These are phyloP conservation scores for Girardinichthys multiradiatus DNA, from an alignment of 2,113 vertebrate species.

Conservation along the genomic window DNA sequence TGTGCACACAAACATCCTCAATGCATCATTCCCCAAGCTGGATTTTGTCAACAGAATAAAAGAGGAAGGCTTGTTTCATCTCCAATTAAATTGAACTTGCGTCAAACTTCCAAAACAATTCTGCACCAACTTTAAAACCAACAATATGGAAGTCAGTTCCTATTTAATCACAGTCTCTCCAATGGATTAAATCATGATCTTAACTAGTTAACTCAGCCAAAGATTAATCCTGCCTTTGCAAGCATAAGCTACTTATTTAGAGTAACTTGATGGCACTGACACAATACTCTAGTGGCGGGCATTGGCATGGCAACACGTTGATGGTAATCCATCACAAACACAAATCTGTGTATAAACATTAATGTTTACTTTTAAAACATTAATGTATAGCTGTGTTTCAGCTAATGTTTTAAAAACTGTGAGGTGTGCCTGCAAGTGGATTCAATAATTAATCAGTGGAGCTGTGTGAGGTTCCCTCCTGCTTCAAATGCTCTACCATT, in stretches of 20 bases:
- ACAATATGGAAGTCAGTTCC: slow-evolving; percentile 23
- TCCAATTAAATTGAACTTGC: background rate
- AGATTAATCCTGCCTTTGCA: slow-evolving; percentile 53
- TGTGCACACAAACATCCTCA: background rate
- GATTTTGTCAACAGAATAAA: background rate
- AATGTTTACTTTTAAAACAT: too few relatives aligned
- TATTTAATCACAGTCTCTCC: slow-evolving; percentile 42
- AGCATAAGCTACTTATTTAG: slow-evolving; percentile 28
- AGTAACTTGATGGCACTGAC: slow-evolving; percentile 11
- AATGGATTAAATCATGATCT: slow-evolving; percentile 52
- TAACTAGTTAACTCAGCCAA: slow-evolving; percentile 46
- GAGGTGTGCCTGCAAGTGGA: too few relatives aligned
- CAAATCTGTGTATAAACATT: too few relatives aligned
- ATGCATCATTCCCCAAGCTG: background rate
- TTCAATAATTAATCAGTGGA: too few relatives aligned
- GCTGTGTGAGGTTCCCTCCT: too few relatives aligned
- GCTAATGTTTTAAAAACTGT: too few relatives aligned
- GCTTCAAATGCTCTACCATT: too few relatives aligned
- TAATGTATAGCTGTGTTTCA: too few relatives aligned
- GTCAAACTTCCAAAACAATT: slow-evolving; percentile 7
- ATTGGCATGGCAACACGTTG: background rate
- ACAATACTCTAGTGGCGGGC: background rate
- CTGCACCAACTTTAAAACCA: slow-evolving; percentile 5
- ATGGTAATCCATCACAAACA: background rate
- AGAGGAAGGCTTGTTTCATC: background rate